Percentiles rank a stretch among this genome's conserved stretches.
Evolutionary conservation across 2,888 invertebrate species (phyloP).

Genomic region (Drosophila mimetica): DNA sequence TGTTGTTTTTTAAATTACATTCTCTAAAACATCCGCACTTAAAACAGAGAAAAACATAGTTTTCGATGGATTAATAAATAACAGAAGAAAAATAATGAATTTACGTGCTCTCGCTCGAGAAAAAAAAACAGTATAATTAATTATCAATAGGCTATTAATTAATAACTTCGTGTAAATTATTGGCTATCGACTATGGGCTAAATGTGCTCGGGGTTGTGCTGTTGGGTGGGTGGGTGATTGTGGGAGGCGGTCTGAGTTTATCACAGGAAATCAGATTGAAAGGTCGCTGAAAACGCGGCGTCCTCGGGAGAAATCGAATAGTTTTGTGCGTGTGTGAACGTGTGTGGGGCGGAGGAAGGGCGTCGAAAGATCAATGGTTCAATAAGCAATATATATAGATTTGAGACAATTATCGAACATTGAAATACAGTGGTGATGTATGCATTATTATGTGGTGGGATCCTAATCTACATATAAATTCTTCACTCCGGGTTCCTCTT

Average conservation of each 20-base stretch:
- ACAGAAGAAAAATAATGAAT: constrained; percentile 42
- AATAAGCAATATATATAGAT: constrained; percentile 36
- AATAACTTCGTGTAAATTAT: constrained; percentile 59
- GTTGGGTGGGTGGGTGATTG: constrained; percentile 1
- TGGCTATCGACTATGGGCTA: constrained; percentile 56
- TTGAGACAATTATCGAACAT: constrained; percentile 64
- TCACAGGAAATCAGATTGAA: constrained; percentile 58
- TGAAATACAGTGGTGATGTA: constrained; percentile 36
- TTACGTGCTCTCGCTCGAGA: constrained; percentile 26
- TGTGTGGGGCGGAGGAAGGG: constrained; percentile 4
- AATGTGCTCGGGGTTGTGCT: constrained; percentile 19
- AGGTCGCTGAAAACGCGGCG: constrained; percentile 14
- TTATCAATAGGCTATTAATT: constrained; percentile 55
- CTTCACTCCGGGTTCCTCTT: constrained; percentile 3
- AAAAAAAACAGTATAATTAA: constrained; percentile 40
- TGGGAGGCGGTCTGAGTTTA: constrained; percentile 54
- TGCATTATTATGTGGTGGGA: background rate
- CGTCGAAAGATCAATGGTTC: constrained; percentile 32
- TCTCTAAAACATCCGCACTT: constrained; percentile 39
- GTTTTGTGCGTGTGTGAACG: no score
- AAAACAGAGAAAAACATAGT: constrained; percentile 56
- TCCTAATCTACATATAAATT: constrained; percentile 22
- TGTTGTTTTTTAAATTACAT: constrained; percentile 16
- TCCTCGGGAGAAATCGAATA: constrained; percentile 15
- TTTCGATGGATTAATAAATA: constrained; percentile 53